Evolutionary conservation across 2,888 invertebrate genomes (phyloP).

Genomic region (Brenthis ino): DNA sequence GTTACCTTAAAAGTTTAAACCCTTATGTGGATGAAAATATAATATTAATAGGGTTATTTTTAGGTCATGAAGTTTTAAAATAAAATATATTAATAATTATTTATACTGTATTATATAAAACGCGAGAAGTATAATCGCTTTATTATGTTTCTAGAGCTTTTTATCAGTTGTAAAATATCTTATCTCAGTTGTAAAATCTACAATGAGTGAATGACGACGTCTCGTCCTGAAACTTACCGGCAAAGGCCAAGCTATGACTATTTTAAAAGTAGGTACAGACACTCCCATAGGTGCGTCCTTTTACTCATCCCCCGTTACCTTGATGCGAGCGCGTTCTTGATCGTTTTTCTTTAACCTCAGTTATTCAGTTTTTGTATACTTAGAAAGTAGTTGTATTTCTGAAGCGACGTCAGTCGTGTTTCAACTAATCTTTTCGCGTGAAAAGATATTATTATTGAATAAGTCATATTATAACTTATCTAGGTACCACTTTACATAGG

Average conservation of each 20-base stretch:
- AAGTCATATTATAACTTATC: constrained; percentile 12
- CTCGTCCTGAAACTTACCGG: background rate
- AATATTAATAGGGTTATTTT: no score
- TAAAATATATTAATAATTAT: no score
- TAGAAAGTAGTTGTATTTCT: no score
- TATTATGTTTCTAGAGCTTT: background rate
- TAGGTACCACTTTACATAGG: constrained; percentile 2
- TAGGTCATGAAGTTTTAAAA: no score
- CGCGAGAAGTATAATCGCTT: no score
- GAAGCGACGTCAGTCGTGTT: background rate
- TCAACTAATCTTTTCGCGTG: background rate
- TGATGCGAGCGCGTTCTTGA: background rate
- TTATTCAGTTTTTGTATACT: background rate
- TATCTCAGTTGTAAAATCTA: background rate
- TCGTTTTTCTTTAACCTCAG: constrained; percentile 2
- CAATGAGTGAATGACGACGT: background rate
- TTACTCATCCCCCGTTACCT: constrained; percentile 15
- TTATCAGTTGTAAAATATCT: background rate
- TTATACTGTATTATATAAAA: no score
- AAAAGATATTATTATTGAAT: background rate
- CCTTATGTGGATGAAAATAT: no score
- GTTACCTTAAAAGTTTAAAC: no score
- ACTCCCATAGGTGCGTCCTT: constrained; percentile 16
- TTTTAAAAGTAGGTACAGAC: constrained; percentile 8
- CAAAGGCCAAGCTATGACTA: background rate